Evolutionary conservation across 2,113 vertebrate genomes (phyloP).

Genomic region (Cacatua alba): DNA sequence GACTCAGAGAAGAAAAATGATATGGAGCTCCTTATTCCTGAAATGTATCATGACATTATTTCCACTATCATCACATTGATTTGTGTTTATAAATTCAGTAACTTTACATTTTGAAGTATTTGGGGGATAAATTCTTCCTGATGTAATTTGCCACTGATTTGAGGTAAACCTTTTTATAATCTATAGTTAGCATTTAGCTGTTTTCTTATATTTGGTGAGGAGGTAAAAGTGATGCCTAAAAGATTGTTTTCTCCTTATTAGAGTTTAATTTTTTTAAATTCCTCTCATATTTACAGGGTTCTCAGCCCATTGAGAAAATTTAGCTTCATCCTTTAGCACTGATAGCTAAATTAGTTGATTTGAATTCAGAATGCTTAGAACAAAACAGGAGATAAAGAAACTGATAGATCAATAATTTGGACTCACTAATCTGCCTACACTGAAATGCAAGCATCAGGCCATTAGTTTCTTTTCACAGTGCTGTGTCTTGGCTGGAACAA

Average conservation of each 20-base stretch:
- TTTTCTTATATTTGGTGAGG: background rate
- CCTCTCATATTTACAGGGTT: background rate
- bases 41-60: background rate
- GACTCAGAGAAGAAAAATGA: background rate
- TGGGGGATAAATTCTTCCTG: background rate
- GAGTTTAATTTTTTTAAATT: background rate
- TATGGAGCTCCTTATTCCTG: background rate
- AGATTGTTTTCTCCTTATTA: background rate
- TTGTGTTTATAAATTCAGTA: background rate
- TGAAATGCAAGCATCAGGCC: background rate
- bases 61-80: background rate
- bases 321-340: background rate
- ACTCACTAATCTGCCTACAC: background rate
- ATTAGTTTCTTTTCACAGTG: background rate
- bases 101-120: background rate
- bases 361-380: background rate
- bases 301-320: background rate
- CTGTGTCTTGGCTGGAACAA: background rate
- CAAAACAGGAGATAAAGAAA: background rate
- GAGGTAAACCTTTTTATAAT: background rate
- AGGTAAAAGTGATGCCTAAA: background rate
- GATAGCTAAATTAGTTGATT: background rate
- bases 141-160: background rate
- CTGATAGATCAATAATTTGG: background rate
- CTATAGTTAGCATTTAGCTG: background rate